Evolutionary conservation across 1,140 invertebrate genomes (phyloP).

Genomic region (Aphis gossypii): DNA sequence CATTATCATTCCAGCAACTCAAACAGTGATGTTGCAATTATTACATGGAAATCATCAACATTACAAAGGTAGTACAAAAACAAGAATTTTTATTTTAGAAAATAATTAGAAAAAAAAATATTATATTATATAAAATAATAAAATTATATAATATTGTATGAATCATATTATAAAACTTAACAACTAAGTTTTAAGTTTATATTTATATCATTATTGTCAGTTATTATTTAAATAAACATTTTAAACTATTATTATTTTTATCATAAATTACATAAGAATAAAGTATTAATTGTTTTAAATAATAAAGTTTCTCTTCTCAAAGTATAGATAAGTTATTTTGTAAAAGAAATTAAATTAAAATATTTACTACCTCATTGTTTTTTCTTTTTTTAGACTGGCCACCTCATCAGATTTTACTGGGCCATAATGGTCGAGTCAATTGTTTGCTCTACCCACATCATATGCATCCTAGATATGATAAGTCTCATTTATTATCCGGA

Average conservation of each 20-base stretch:
- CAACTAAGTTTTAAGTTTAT: background rate
- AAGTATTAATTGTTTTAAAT: background rate
- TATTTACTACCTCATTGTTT: background rate
- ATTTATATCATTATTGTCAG: background rate
- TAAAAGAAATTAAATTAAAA: background rate
- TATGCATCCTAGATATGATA: constrained; percentile 90
- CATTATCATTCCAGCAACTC: constrained; percentile 94
- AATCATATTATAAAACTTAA: background rate
- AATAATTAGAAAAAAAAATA: background rate
- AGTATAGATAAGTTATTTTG: background rate
- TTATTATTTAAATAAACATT: no score
- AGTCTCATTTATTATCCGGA: constrained; percentile 89
- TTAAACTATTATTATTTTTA: no score
- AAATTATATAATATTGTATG: background rate
- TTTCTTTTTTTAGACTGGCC: constrained; percentile 79
- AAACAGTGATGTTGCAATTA: constrained; percentile 93
- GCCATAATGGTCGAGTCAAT: constrained; percentile 93
- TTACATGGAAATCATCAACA: constrained; percentile 90
- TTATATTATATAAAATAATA: no score
- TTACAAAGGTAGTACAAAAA: constrained; percentile 72
- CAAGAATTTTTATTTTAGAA: background rate
- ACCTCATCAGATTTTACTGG: constrained; percentile 85
- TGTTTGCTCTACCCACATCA: constrained; percentile 95
- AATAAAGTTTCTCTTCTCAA: background rate
- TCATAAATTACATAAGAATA: no score